These are phyloP conservation scores for Bryconaethiops microstoma DNA, from an alignment of 2,797 vertebrate species.

Conservation along the genomic window DNA sequence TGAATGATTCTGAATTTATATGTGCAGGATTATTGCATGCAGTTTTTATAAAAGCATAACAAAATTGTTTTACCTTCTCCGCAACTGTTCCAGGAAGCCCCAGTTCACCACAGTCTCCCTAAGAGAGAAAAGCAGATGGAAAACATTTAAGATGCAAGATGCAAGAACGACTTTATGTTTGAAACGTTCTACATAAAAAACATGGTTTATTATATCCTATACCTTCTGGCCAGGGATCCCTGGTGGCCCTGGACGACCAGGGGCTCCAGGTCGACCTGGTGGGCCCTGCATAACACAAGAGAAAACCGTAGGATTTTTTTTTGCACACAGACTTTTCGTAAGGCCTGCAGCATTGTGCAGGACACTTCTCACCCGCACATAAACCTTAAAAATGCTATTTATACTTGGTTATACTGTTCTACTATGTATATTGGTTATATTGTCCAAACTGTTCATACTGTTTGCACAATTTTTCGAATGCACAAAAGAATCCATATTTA, in stretches of 20 bases:
- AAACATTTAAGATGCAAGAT: not conserved
- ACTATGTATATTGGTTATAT: too few species aligned
- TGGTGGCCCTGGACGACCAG: conserved; percentile 62
- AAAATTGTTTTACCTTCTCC: conserved; percentile 75
- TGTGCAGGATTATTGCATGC: not conserved
- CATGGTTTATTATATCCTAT: conserved; percentile 39
- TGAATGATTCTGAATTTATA: not conserved
- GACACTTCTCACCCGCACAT: too few species aligned
- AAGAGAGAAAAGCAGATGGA: not conserved
- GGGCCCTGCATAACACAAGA: conserved; percentile 73
- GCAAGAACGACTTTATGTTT: not conserved
- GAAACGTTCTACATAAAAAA: not conserved
- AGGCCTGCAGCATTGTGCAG: too few species aligned
- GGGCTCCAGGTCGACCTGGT: conserved; percentile 75
- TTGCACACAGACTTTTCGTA: too few species aligned
- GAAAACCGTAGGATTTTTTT: not conserved
- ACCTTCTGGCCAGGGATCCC: conserved; percentile 81
- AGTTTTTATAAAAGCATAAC: not conserved
- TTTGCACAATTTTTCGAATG: too few species aligned
- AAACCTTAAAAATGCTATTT: too few species aligned
- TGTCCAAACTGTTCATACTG: too few species aligned
- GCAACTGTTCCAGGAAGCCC: conserved; percentile 77
- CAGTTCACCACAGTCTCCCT: conserved; percentile 81
- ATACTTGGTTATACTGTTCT: too few species aligned
- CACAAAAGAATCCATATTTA: too few species aligned